Percentiles rank a stretch among this genome's conserved stretches.
Evolutionary conservation across 2,797 vertebrate genomes (phyloP).

Genomic region (Spinibarbus caldwelli): DNA sequence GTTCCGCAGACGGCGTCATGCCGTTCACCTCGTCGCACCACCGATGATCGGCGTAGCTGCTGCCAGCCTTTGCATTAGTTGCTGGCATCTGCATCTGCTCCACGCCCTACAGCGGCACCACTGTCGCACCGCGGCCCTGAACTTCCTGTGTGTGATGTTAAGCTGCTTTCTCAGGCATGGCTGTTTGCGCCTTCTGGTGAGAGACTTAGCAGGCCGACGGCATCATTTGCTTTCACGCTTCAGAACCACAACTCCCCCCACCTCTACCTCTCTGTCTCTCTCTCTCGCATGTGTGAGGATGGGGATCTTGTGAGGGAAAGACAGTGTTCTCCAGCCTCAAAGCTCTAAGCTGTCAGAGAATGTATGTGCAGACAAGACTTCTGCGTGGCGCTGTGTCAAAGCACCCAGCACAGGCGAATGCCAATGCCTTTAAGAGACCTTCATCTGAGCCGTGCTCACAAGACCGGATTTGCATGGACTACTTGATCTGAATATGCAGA

Average conservation of each 20-base stretch:
- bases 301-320: conserved; percentile 31
- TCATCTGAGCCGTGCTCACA: conserved; percentile 33
- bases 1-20: conserved; percentile 35
- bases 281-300: conserved; percentile 69
- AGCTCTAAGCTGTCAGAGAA: conserved; percentile 60
- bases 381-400: conserved; percentile 56
- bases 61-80: conserved; percentile 25
- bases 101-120: conserved; percentile 33
- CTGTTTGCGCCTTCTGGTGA: conserved; percentile 73
- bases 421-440: conserved; percentile 34
- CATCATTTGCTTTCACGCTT: conserved; percentile 70
- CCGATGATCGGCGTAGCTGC: neutral
- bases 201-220: conserved; percentile 68
- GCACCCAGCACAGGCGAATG: conserved; percentile 46
- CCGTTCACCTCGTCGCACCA: conserved; percentile 21
- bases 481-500: neutral
- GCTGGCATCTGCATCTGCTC: conserved; percentile 33
- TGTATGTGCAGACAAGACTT: conserved; percentile 55
- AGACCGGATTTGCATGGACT: conserved; percentile 30
- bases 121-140: conserved; percentile 31
- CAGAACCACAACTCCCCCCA: conserved; percentile 65
- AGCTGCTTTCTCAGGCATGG: conserved; percentile 52
- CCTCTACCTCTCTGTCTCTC: conserved; percentile 26
- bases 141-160: conserved; percentile 38
- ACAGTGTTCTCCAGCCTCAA: conserved; percentile 54